A percentile compares a stretch with the other conserved stretches of the same genome.
Evolutionary conservation across 2,113 vertebrate species (phyloP).

Genomic region (Vicugna pacos): DNA sequence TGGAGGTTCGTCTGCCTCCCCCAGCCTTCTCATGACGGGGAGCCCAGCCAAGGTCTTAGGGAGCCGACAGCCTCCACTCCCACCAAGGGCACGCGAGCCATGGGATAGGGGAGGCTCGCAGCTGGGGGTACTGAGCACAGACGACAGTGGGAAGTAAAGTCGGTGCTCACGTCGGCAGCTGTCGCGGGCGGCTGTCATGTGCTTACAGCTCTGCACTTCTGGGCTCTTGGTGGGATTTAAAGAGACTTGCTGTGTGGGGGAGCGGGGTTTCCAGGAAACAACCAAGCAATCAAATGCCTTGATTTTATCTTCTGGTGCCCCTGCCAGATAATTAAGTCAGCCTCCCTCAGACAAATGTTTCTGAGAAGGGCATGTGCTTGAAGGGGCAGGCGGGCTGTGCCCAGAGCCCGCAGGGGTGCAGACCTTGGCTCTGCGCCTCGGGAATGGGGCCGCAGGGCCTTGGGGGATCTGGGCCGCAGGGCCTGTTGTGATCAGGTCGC

Average conservation of each 20-base stretch:
- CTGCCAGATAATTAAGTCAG: constrained; percentile 25
- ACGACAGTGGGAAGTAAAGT: too few relatives aligned
- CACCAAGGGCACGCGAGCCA: too few relatives aligned
- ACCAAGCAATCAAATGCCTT: background rate
- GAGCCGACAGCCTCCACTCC: too few relatives aligned
- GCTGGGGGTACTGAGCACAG: too few relatives aligned
- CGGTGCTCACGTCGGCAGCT: background rate
- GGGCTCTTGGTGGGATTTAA: background rate
- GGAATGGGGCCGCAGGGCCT: background rate
- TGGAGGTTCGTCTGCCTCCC: too few relatives aligned
- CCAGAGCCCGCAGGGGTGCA: accelerated
- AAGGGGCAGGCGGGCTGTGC: background rate
- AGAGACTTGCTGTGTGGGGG: background rate
- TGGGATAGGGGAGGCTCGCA: too few relatives aligned
- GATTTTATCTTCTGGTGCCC: constrained; percentile 24
- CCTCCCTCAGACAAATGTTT: background rate
- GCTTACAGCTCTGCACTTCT: background rate
- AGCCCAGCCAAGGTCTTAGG: too few relatives aligned
- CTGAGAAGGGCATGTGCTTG: background rate
- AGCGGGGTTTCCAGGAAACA: constrained; percentile 27
- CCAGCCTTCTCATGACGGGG: too few relatives aligned
- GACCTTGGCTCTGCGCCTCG: too few relatives aligned
- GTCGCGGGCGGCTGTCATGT: background rate
- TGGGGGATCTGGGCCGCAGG: background rate
- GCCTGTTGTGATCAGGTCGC: too few relatives aligned